These are phyloP conservation scores for Tenebrosternarchus preto DNA, from an alignment of 2,113 vertebrate species.

Conservation along the genomic window DNA sequence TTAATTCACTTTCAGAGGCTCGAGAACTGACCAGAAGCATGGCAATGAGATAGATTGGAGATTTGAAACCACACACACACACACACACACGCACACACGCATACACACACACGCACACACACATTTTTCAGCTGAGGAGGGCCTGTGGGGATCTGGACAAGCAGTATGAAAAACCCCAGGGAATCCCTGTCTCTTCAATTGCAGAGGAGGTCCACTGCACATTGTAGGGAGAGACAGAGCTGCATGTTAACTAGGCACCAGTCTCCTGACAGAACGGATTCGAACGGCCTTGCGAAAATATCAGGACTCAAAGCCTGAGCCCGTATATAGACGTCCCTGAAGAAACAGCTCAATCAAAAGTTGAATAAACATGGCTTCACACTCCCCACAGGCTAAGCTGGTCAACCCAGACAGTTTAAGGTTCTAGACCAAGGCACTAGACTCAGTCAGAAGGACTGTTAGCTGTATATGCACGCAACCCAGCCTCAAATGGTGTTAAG, in stretches of 20 bases:
- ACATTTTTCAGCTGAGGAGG: conserved; percentile 41
- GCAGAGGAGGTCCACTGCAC: conserved; percentile 18
- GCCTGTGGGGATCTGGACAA: conserved; percentile 27
- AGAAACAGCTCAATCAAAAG: neutral
- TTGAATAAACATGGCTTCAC: neutral
- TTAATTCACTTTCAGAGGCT: conserved; percentile 43
- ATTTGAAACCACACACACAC: neutral
- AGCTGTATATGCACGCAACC: neutral
- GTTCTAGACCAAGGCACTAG: neutral
- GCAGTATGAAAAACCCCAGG: conserved; percentile 8
- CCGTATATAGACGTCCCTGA: neutral
- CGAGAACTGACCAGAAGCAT: conserved; percentile 29
- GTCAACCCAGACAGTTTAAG: neutral
- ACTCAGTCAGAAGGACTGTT: neutral
- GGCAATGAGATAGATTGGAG: conserved; percentile 22
- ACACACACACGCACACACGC: neutral
- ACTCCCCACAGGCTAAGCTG: neutral
- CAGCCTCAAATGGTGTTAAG: neutral
- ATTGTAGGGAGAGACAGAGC: conserved; percentile 24
- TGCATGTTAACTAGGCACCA: conserved; percentile 32
- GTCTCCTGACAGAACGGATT: conserved; percentile 8
- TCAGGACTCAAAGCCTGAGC: neutral
- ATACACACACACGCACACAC: conserved; percentile 21
- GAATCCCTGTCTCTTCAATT: conserved; percentile 33
- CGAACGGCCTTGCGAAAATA: neutral